Conservation (phyloP, 92 coral and sea anemone genomes). For the Paragorgia papillata region DNA sequence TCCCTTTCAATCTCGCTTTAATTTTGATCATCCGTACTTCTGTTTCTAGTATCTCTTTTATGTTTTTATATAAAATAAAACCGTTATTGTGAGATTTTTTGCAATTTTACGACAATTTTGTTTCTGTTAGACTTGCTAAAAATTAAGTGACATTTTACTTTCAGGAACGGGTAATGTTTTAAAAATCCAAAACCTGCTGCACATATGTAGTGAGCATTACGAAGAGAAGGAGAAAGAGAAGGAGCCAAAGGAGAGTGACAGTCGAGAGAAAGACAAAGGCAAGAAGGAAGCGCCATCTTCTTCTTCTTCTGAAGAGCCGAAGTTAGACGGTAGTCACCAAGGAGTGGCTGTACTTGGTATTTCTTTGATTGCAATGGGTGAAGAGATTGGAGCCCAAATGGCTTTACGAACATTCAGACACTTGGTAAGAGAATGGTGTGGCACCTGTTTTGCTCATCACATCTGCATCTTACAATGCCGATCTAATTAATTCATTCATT, state of each 20-base stretch:
- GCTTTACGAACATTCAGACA: constrained; percentile 91
- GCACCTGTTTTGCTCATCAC: too few relatives aligned
- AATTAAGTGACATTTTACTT: neutral
- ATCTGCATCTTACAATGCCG: too few relatives aligned
- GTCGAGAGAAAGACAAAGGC: constrained; percentile 81
- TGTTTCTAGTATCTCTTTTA: too few relatives aligned
- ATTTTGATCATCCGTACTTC: too few relatives aligned
- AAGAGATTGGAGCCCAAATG: constrained; percentile 98
- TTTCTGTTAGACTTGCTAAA: too few relatives aligned
- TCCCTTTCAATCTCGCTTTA: too few relatives aligned
- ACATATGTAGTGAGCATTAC: constrained; percentile 97
- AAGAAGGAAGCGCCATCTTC: constrained; percentile 61
- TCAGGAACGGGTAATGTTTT: constrained; percentile 95
- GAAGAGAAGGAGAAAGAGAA: constrained; percentile 83
- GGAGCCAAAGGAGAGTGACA: constrained; percentile 60
- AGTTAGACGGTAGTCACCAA: constrained; percentile 96
- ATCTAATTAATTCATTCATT: too few relatives aligned
- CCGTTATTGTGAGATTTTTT: too few relatives aligned
- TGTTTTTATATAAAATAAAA: too few relatives aligned
- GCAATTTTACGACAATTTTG: too few relatives aligned
- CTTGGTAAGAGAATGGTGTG: constrained; percentile 62
- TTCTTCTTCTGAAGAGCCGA: constrained; percentile 58
- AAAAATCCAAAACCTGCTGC: constrained; percentile 88
- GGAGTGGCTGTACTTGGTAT: constrained; percentile 98
- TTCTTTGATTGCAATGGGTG: constrained; percentile 95